Base-by-base conservation (phyloP, 2,888 invertebrate species). In the Melangyna quadrimaculata region DNA sequence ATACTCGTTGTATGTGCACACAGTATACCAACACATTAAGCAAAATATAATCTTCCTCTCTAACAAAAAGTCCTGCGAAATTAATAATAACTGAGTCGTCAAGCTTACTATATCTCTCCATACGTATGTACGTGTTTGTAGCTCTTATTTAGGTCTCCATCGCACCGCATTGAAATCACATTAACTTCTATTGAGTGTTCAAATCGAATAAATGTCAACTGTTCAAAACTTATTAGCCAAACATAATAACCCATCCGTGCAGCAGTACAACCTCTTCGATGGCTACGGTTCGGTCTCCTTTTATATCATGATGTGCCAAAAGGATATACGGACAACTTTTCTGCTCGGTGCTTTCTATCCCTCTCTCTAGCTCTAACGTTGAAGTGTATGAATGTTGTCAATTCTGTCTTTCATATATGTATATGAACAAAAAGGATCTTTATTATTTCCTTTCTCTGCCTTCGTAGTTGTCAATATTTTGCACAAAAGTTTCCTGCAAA, bases 141-240 rank as follows among this genome's bases (percentile, higher is more conserved):
- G n/a, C n/a, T 17, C 10, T 27, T n/a, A n/a, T 35, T 14, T 14
- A 43, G 19, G 19, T 12, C 32, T 55, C 72, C 43, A 81, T 70
- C 81, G 70, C 63, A 81, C 77, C 81, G 70, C 86, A 86, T 81
- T 77, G 73, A 78, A 86, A 81, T 81, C 86, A 77, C 65, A 86
- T 86, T 81, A 86, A 78, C 77, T 86, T 78, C 86, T 65, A 86
- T 86, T 81, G 86, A 86, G 81, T 86, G 77, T 70, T 86, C 78
- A 81, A 86, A 86, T 86, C 86, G 86, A 86, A 86, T 86, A 81
- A 86, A 86, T 78, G 81, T 86, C 81, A 81, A 81, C 72, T 73
- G 70, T 40, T 77, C 69, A 57, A 86, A 86, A 81, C 69, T 81
- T 78, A 57, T 86, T 69, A 77, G 57, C 72, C 69, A 59, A 57